These are phyloP conservation scores for Heterodera carotae DNA, from an alignment of 1,140 invertebrate genomes.

Conservation along the genomic window DNA sequence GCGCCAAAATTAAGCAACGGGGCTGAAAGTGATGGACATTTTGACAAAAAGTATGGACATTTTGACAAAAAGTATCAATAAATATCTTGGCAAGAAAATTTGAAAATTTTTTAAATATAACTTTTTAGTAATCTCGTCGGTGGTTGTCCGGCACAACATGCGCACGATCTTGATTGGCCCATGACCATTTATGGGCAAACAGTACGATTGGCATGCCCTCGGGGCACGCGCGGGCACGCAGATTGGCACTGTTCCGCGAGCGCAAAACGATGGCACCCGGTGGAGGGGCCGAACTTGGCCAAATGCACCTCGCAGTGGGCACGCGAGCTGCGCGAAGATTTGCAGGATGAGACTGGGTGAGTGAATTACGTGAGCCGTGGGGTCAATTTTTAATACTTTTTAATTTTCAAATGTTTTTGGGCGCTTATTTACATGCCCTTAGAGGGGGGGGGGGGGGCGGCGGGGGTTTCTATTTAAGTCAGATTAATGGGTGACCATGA, in stretches of 20 bases:
- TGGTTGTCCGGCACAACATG: not conserved
- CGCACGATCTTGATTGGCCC: not conserved
- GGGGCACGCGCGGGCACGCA: constrained; percentile 25
- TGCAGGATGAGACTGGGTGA: constrained; percentile 22
- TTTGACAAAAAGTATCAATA: too few relatives aligned
- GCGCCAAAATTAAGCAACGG: too few relatives aligned
- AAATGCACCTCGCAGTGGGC: constrained; percentile 25
- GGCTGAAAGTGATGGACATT: too few relatives aligned
- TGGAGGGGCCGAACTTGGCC: constrained; percentile 19
- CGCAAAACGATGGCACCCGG: constrained; percentile 9
- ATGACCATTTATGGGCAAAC: constrained; percentile 4
- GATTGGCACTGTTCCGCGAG: constrained; percentile 22
- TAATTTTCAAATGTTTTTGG: too few relatives aligned
- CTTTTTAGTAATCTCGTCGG: not conserved
- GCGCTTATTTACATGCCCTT: too few relatives aligned
- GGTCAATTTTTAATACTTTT: not conserved
- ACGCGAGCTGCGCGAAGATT: constrained; percentile 16
- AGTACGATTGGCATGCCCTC: constrained; percentile 6
- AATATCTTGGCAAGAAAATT: too few relatives aligned
- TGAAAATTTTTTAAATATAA: not conserved
- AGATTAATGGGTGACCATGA: too few relatives aligned
- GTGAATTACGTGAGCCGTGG: too few relatives aligned
- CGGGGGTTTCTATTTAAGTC: too few relatives aligned
- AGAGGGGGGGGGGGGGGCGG: too few relatives aligned
- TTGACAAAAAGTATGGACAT: too few relatives aligned